A percentile compares a stretch with the other conserved stretches of the same genome.
These are phyloP conservation scores for Origma solitaria DNA, from an alignment of 2,113 vertebrate species.

Conservation along the genomic window DNA sequence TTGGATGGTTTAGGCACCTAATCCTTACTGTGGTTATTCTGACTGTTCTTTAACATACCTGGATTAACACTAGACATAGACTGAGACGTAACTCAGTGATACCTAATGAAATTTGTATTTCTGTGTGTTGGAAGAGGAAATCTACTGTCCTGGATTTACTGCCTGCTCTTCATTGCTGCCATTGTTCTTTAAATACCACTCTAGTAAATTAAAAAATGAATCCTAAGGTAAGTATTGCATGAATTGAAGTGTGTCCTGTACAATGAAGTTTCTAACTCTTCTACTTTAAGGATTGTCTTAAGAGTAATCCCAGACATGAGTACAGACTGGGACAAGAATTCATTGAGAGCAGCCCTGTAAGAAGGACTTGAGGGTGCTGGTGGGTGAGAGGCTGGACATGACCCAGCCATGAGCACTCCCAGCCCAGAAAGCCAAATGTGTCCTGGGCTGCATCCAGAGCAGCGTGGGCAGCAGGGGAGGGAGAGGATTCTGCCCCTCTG, in stretches of 20 bases:
- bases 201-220: not conserved
- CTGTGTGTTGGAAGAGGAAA: not conserved
- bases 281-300: not conserved
- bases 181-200: not conserved
- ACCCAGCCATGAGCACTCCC: not conserved
- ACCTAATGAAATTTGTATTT: not conserved
- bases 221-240: not conserved
- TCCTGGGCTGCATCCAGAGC: not conserved
- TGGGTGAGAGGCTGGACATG: not conserved
- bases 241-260: not conserved
- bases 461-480: not conserved
- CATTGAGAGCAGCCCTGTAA: not conserved
- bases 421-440: not conserved
- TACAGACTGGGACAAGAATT: not conserved
- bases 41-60: not conserved
- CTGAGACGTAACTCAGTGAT: rapidly evolving
- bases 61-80: not conserved
- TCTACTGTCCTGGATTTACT: not conserved
- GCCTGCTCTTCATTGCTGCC: not conserved
- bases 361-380: rapidly evolving
- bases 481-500: not conserved
- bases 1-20: too few relatives aligned
- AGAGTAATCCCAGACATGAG: not conserved
- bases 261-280: not conserved
- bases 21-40: not conserved